These are phyloP conservation scores for Dynastes grantii DNA, from an alignment of 2,888 invertebrate genomes.

Conservation along the genomic window DNA sequence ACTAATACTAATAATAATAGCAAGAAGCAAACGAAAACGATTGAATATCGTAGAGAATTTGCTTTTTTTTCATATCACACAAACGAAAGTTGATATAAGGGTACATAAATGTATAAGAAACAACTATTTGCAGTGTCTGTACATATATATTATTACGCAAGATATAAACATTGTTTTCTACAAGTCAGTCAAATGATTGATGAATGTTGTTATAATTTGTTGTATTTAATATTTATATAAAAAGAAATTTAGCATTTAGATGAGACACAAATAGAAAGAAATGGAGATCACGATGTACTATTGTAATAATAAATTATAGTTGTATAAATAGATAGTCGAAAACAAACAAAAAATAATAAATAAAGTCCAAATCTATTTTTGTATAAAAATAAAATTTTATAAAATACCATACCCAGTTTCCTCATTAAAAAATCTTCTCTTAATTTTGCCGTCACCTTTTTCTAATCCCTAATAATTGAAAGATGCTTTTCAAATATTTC, in stretches of 20 bases:
- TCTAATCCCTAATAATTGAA: conserved; percentile 1
- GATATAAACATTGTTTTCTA: conserved; percentile 32
- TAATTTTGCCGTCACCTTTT: not conserved
- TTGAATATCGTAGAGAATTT: conserved; percentile 9
- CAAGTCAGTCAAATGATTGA: conserved; percentile 22
- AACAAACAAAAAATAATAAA: conserved; percentile 17
- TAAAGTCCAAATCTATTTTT: conserved; percentile 39
- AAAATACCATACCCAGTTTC: not conserved
- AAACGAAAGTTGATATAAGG: conserved; percentile 7
- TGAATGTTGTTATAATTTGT: conserved; percentile 38
- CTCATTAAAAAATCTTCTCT: not conserved
- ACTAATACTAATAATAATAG: not conserved
- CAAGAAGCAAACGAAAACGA: conserved; percentile 1
- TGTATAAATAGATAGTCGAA: conserved; percentile 36
- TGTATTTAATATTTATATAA: conserved; percentile 45
- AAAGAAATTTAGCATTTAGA: conserved; percentile 16
- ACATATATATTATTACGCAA: conserved; percentile 4
- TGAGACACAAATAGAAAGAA: conserved; percentile 9
- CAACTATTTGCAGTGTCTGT: conserved; percentile 1
- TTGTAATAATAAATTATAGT: conserved; percentile 30
- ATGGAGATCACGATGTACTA: conserved; percentile 19
- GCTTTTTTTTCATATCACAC: conserved; percentile 31
- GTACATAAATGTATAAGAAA: conserved; percentile 6
- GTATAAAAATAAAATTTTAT: conserved; percentile 26
- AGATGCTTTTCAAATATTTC: not conserved